A percentile compares a stretch with the other conserved stretches of the same genome.
These are phyloP conservation scores for Seriola rivoliana DNA, from an alignment of 2,113 vertebrate genomes.

Conservation along the genomic window DNA sequence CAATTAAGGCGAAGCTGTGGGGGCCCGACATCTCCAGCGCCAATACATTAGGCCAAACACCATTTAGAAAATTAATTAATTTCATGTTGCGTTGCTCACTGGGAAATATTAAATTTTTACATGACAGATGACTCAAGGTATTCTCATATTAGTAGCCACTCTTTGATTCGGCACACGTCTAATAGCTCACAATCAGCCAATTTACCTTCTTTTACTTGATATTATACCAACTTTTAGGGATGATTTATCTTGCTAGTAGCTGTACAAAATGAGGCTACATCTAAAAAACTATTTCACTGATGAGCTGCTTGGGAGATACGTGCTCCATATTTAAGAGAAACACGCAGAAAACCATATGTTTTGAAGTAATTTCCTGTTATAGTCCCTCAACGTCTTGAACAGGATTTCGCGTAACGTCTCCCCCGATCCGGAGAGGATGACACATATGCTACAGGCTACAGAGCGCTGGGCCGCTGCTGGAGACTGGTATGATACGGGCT, in stretches of 20 bases:
- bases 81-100: neutral
- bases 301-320: neutral
- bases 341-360: too few species aligned
- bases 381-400: neutral
- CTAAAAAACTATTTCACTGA: neutral
- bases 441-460: neutral
- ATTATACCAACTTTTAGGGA: neutral
- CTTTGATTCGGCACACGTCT: neutral
- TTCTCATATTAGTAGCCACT: neutral
- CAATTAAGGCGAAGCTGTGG: neutral
- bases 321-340: neutral
- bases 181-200: neutral
- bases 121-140: neutral
- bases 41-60: neutral
- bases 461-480: slow-evolving; percentile 55
- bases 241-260: neutral
- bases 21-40: slow-evolving; percentile 1
- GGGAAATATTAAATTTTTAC: neutral
- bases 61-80: neutral
- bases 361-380: neutral
- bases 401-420: neutral
- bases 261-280: neutral
- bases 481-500: neutral
- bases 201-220: too few species aligned
- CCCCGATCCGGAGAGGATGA: neutral